phyloP scores from a whole-genome alignment of 2,888 invertebrate species.

The Polydesmus complanatus region DNA sequence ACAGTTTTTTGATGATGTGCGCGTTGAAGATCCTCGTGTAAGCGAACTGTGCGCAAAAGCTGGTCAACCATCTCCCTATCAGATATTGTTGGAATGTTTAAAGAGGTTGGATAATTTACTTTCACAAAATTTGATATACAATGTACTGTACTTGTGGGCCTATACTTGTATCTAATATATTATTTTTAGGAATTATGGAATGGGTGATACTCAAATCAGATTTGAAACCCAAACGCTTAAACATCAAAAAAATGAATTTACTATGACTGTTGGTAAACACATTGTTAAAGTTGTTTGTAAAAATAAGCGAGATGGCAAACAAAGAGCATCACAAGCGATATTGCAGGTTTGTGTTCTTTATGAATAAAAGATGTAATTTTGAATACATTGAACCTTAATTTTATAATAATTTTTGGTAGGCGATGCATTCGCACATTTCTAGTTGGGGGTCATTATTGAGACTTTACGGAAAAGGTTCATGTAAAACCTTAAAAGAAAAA shows the following conservation, averaged over 20 bases:
- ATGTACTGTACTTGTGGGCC: neutral
- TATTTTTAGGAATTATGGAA: slow-evolving; percentile 62
- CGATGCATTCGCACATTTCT: slow-evolving; percentile 82
- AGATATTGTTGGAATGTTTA: slow-evolving; percentile 78
- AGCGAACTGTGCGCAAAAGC: slow-evolving; percentile 91
- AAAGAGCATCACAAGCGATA: slow-evolving; percentile 86
- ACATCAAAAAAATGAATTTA: slow-evolving; percentile 83
- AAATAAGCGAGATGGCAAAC: slow-evolving; percentile 93
- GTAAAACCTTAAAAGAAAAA: slow-evolving; percentile 80
- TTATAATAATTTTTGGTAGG: slow-evolving; percentile 36
- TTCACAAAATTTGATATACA: neutral
- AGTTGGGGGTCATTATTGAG: slow-evolving; percentile 90
- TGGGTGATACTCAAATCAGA: slow-evolving; percentile 73
- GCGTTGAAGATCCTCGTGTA: slow-evolving; percentile 84
- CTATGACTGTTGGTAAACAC: slow-evolving; percentile 87
- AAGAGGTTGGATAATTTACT: slow-evolving; percentile 39
- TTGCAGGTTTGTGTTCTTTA: slow-evolving; percentile 46
- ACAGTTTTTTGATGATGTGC: slow-evolving; percentile 80
- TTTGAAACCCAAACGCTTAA: slow-evolving; percentile 74
- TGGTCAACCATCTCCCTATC: slow-evolving; percentile 88
- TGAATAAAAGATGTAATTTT: neutral
- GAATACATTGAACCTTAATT: no score
- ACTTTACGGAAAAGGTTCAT: slow-evolving; percentile 80
- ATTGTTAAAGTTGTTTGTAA: slow-evolving; percentile 78
- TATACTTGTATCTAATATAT: slow-evolving; percentile 1